Conservation (phyloP, 2,888 invertebrate genomes). For the Lasioglossum lativentre region DNA sequence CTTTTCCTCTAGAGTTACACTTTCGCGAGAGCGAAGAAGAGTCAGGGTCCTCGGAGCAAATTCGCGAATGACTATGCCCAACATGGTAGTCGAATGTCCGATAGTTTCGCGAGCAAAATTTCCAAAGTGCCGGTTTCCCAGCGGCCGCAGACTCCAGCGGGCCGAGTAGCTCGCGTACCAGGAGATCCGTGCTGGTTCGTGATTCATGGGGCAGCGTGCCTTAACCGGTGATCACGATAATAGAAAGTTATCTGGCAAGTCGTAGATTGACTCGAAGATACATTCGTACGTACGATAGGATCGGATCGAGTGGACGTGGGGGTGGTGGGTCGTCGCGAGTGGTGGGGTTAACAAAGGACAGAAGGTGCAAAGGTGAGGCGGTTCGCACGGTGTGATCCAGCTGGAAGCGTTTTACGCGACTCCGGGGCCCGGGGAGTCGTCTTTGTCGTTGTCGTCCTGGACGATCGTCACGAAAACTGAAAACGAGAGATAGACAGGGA, state of each 20-base stretch:
- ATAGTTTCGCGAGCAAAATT: neutral
- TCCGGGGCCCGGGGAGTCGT: conserved; percentile 14
- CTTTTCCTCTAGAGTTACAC: too few relatives aligned
- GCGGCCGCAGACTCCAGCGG: neutral
- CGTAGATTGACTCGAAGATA: conserved; percentile 60
- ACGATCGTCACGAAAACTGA: conserved; percentile 43
- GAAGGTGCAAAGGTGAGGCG: conserved; percentile 51
- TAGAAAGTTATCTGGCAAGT: conserved; percentile 61
- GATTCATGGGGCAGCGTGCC: conserved; percentile 50
- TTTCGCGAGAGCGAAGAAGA: too few relatives aligned
- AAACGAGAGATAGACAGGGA: neutral
- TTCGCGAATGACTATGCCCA: neutral
- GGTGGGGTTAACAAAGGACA: conserved; percentile 47
- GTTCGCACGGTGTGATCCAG: conserved; percentile 60
- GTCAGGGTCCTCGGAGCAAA: too few relatives aligned
- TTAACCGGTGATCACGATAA: conserved; percentile 58
- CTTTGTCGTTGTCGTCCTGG: conserved; percentile 38
- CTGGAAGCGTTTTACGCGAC: conserved; percentile 60
- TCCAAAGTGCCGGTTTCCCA: conserved; percentile 32
- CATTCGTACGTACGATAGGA: conserved; percentile 57
- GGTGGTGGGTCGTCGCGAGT: conserved; percentile 3
- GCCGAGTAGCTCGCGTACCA: conserved; percentile 16
- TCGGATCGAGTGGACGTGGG: conserved; percentile 29
- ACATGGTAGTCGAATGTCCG: neutral
- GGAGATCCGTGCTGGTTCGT: conserved; percentile 34